Conservation (phyloP, 2,113 vertebrate genomes). For the Hucho hucho region DNA sequence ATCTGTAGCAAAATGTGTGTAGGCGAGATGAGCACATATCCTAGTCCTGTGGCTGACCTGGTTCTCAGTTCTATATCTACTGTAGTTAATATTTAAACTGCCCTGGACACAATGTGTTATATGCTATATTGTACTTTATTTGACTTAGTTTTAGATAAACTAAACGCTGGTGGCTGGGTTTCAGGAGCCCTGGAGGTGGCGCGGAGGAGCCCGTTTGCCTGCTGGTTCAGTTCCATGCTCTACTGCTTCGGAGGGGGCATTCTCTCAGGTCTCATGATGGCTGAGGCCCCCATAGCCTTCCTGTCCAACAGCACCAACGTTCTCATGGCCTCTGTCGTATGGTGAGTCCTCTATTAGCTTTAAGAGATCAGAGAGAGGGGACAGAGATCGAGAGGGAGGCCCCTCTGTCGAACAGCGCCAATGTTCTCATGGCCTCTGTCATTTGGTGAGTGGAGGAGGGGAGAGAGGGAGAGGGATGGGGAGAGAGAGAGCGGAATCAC, state of each 20-base stretch:
- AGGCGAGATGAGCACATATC: too few relatives aligned
- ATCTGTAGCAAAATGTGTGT: too few relatives aligned
- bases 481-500: neutral
- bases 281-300: conserved; percentile 85
- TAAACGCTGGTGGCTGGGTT: neutral
- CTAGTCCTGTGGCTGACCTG: too few relatives aligned
- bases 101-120: too few relatives aligned
- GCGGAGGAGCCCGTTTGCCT: conserved; percentile 84
- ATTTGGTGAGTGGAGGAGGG: conserved; percentile 84
- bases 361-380: neutral
- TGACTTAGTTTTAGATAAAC: neutral
- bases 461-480: neutral
- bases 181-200: conserved; percentile 67
- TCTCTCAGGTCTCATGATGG: conserved; percentile 88
- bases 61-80: too few relatives aligned
- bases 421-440: conserved; percentile 85
- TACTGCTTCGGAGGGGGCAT: conserved; percentile 93
- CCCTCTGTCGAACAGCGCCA: conserved; percentile 81
- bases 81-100: too few relatives aligned
- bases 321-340: conserved; percentile 86
- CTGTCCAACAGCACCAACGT: conserved; percentile 82
- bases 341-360: conserved; percentile 74
- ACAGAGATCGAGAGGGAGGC: too few relatives aligned
- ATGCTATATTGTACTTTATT: too few relatives aligned
- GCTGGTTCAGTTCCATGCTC: conserved; percentile 98